These are phyloP conservation scores for Sebastes trivittatus DNA, from an alignment of 2,797 vertebrate genomes.

Conservation along the genomic window DNA sequence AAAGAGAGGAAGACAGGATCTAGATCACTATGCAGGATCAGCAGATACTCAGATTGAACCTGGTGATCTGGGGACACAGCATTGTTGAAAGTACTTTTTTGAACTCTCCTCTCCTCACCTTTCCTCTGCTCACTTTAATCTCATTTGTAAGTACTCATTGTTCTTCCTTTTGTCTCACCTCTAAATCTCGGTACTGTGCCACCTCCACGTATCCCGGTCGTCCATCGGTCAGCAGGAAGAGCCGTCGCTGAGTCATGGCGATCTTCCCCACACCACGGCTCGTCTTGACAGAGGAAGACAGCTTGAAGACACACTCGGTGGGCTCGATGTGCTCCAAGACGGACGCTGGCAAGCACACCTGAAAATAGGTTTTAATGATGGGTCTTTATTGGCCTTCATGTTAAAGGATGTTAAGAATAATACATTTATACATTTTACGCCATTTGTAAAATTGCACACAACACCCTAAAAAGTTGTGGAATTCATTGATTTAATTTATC, in stretches of 20 bases:
- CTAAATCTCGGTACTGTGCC: constrained; percentile 91
- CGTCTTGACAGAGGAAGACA: constrained; percentile 94
- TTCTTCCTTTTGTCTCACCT: constrained; percentile 77
- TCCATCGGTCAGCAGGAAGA: constrained; percentile 92
- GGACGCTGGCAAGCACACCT: constrained; percentile 85
- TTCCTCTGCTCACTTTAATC: background rate
- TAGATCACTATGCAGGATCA: background rate
- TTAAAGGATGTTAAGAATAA: background rate
- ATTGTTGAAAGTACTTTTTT: too few relatives aligned
- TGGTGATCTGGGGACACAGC: background rate
- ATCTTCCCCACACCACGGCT: constrained; percentile 93
- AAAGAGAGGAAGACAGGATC: background rate
- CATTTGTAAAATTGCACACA: background rate
- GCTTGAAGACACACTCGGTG: constrained; percentile 93
- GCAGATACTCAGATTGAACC: background rate
- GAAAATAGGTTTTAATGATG: background rate
- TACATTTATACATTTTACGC: background rate
- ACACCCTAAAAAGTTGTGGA: background rate
- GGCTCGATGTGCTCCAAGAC: constrained; percentile 88
- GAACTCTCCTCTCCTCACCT: background rate
- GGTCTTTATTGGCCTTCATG: background rate
- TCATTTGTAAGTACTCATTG: background rate
- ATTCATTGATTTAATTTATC: background rate
- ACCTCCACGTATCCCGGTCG: constrained; percentile 89
- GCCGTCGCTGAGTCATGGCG: constrained; percentile 94